Base-by-base conservation (phyloP, 2,888 invertebrate species). In the Spisula subtruncata region DNA sequence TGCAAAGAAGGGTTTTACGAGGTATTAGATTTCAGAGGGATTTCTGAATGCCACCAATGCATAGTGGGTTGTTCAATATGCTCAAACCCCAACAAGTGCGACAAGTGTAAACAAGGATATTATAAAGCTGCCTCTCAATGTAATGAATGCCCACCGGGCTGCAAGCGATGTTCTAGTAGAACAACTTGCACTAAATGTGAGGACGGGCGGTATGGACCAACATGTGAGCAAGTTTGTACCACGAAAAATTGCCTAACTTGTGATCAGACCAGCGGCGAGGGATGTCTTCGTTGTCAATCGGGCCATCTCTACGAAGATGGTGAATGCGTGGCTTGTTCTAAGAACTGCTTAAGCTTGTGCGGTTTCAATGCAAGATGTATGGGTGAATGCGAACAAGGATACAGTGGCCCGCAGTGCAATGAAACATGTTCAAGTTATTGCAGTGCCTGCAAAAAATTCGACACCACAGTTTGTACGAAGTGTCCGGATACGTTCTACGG, bases 1-100 rank as follows among this genome's bases (percentile, higher is more conserved):
- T 83, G 82, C 29, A 83, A 16, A 20, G 56, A 56, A 10, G 56
- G 82, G 32, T 83, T 32, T n/a, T 56, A 29, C 10, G 82, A 18
- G 0, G 32, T 32, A 32, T 5, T 2, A 35, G 25, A 32, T 32
- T 12, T 35, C 75, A 29, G 32, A 2, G 75, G 75, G 18, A 32
- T 75, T 75, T 8, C 18, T 18, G 18, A 35, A 35, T 75, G 75
- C 25, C 18, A 35, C 12, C 14, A 32, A 14, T 75, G 75, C 35
- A 25, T 66, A 66, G 6, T 5, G n/a, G 75, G 75, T 32, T 75
- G 75, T 32, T 35, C 18, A 14, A 32, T 2, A 25, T 75, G 75
- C 32, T 35, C 29, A 1, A 18, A 16, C 10, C 18, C 14, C 12
- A 25, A 25, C 10, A 35, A 0, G 1, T 75, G 75, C 14, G 35